Evolutionary conservation across 2,113 vertebrate species (phyloP), one percentile per base, ranked within the genome.

Genomic region (Cercocebus atys): DNA sequence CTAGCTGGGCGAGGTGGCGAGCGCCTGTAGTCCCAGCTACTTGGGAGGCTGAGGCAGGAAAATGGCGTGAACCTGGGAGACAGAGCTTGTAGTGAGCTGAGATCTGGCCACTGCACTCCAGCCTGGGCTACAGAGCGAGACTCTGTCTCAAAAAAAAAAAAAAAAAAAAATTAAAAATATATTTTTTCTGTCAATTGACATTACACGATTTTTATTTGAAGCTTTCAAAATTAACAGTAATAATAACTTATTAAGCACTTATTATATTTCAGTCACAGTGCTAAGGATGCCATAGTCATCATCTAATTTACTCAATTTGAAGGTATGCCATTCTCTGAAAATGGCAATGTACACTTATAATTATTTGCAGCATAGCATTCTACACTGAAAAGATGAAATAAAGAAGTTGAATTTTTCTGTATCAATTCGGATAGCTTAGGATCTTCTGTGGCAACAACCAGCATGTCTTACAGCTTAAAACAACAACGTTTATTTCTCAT

Each of bases 251-350:
- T 68, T 61, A 70, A 78, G 13, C 18, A 27, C 13, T 61, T 81
- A 50, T 30, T 64, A 32, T 32, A 66, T 50, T 83, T 97, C 64
- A 93, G 80, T 75, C 8, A 94, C 32, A 38, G 6, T 93, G 55
- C 38, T 93, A 75, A 80, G 35, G 13, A 25, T 11, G 55, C 22
- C 7, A 27, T 50, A 35, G n/a, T 92, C 25, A 47, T n/a, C 18
- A 32, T 83, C 55, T 87, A 47, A 68, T 79, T 66, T 79, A 55
- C 6, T 82, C 43, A 55, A 0, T 92, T 92, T 73, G 75, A 80
- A 72, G 45, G 47, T 8, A 32, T 88, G 45, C 27, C 40, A 17
- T 89, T 61, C 61, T 93, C 88, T 92, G 94, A 82, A 94, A 96
- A 89, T 86, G 35, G 1, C 7, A 52, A 5, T 90, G 13, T 93